Conservation (phyloP, 2,888 invertebrate genomes). For the Unio pictorum region DNA sequence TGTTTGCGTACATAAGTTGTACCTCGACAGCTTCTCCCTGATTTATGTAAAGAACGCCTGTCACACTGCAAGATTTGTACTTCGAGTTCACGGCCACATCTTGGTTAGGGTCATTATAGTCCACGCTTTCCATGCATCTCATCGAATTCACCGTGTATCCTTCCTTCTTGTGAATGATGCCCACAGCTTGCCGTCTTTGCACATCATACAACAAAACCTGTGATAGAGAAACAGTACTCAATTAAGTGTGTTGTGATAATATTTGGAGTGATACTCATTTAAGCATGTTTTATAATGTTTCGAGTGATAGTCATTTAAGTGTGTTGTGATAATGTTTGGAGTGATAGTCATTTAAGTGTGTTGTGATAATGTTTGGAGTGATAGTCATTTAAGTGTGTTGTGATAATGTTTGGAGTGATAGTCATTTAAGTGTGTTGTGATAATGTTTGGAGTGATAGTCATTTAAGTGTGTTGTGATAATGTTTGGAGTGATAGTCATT, state of each 20-base stretch:
- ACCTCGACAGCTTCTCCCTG: slow-evolving; percentile 14
- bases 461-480: too few species aligned
- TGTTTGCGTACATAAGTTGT: slow-evolving; percentile 18
- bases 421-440: too few species aligned
- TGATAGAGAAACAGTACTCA: background rate
- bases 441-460: too few species aligned
- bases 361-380: too few species aligned
- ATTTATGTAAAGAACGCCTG: slow-evolving; percentile 16
- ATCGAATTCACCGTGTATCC: slow-evolving; percentile 13
- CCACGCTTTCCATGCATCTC: slow-evolving; percentile 19
- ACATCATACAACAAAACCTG: slow-evolving; percentile 28
- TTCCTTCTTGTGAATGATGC: slow-evolving; percentile 16
- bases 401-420: too few species aligned
- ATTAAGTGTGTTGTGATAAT: too few species aligned
- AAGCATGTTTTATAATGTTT: too few species aligned
- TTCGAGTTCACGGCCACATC: slow-evolving; percentile 8
- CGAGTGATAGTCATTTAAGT: too few species aligned
- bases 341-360: too few species aligned
- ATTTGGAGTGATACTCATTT: background rate
- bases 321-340: too few species aligned
- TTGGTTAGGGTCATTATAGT: slow-evolving; percentile 7
- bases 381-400: too few species aligned
- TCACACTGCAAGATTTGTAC: slow-evolving; percentile 25
- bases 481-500: too few species aligned
- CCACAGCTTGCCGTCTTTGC: slow-evolving; percentile 23